Conservation (phyloP, 2,113 vertebrate species). For the Recurvirostra avosetta region DNA sequence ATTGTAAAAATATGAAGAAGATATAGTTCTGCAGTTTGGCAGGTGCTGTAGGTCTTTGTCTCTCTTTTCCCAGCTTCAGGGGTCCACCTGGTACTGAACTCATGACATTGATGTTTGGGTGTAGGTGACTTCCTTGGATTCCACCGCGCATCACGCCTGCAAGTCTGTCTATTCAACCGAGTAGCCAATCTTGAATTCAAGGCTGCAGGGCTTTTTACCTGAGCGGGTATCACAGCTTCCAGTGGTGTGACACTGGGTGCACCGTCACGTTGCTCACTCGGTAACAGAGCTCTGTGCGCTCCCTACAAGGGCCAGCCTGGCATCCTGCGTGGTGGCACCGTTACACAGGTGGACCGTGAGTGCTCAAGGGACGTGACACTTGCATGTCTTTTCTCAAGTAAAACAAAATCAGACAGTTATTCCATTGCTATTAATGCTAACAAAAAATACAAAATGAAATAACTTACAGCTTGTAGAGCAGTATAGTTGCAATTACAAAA, state of each 20-base stretch:
- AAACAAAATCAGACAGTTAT: slow-evolving; percentile 7
- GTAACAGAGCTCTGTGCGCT: neutral
- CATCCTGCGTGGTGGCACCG: neutral
- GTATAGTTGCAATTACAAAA: neutral
- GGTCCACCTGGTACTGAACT: neutral
- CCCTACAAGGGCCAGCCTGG: neutral
- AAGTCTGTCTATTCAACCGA: accelerated
- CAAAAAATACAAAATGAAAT: neutral
- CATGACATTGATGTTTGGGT: neutral
- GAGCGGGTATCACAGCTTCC: neutral
- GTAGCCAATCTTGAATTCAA: neutral
- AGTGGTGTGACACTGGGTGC: neutral
- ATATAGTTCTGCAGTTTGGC: neutral
- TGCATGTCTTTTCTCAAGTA: neutral
- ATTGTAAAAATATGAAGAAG: neutral
- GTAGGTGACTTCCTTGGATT: neutral
- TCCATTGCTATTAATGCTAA: neutral
- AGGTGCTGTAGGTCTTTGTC: neutral
- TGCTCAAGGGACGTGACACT: accelerated
- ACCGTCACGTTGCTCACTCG: neutral
- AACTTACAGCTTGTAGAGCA: neutral
- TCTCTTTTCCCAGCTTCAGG: neutral
- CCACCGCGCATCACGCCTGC: neutral
- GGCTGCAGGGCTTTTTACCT: neutral
- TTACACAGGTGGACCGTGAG: accelerated